Conservation (phyloP, 2,797 vertebrate genomes). For the Urocyon cinereoargenteus region DNA sequence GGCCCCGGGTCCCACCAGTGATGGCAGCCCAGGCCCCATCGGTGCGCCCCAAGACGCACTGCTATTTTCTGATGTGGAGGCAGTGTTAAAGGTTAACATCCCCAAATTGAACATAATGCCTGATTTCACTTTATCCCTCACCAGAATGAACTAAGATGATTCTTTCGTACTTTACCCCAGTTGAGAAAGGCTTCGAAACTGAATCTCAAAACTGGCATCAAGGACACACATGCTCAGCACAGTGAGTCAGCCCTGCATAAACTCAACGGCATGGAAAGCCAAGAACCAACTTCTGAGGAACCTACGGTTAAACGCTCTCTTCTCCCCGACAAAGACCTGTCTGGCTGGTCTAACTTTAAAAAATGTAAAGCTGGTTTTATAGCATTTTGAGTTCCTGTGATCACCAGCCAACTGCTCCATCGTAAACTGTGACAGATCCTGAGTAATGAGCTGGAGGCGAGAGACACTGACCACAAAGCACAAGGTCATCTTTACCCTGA, state of each 20-base stretch:
- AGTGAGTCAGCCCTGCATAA: not conserved
- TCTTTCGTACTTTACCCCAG: not conserved
- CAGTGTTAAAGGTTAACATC: not conserved
- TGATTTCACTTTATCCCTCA: not conserved
- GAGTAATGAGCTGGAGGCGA: not conserved
- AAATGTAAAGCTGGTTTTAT: not conserved
- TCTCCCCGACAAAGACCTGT: not conserved
- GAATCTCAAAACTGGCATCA: not conserved
- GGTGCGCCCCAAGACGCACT: not conserved
- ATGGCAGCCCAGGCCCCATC: not conserved
- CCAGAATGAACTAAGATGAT: not conserved
- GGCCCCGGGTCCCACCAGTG: not conserved
- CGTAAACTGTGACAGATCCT: not conserved
- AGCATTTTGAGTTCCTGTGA: not conserved
- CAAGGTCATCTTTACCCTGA: constrained; percentile 89
- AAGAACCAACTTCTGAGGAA: not conserved
- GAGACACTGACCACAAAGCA: not conserved
- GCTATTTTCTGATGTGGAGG: not conserved
- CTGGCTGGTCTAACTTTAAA: not conserved
- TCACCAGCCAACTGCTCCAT: not conserved
- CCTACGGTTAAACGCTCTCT: not conserved
- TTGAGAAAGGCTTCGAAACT: not conserved
- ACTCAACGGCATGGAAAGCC: too few relatives aligned
- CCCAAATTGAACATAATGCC: not conserved
- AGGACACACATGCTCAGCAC: not conserved